phyloP scores from a whole-genome alignment of 2,797 vertebrate genomes.

The Echiichthys vipera region DNA sequence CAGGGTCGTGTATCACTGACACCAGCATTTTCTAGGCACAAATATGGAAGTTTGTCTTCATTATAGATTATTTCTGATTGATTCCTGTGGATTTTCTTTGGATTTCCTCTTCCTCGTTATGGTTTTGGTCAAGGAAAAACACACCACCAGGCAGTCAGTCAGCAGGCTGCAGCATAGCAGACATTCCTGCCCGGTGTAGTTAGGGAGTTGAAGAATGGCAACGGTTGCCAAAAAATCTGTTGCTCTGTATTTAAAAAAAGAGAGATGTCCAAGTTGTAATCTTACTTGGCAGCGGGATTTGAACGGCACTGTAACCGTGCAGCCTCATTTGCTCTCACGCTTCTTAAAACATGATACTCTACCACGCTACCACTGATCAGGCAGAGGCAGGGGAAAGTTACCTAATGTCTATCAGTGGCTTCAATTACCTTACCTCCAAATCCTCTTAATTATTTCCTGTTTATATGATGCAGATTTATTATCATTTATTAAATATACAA shows the following conservation, averaged over 20 bases:
- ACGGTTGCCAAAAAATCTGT: conserved; percentile 64
- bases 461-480: background rate
- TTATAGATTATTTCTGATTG: conserved; percentile 1
- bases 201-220: conserved; percentile 54
- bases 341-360: conserved; percentile 47
- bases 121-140: conserved; percentile 23
- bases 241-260: conserved; percentile 53
- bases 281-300: conserved; percentile 72
- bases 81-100: background rate
- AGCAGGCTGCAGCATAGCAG: conserved; percentile 73
- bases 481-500: conserved; percentile 11
- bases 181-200: conserved; percentile 73
- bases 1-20: conserved; percentile 3
- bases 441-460: conserved; percentile 16
- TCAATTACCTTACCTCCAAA: conserved; percentile 17
- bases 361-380: conserved; percentile 1
- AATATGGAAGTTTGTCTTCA: background rate
- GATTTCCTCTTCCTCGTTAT: background rate
- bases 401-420: conserved; percentile 30
- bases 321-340: conserved; percentile 37
- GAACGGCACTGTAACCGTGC: conserved; percentile 15
- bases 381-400: conserved; percentile 39
- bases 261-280: conserved; percentile 56
- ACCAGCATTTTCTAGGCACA: background rate
- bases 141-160: conserved; percentile 45